phyloP scores from a whole-genome alignment of 1,140 invertebrate species.

The Pachypsylla venusta region DNA sequence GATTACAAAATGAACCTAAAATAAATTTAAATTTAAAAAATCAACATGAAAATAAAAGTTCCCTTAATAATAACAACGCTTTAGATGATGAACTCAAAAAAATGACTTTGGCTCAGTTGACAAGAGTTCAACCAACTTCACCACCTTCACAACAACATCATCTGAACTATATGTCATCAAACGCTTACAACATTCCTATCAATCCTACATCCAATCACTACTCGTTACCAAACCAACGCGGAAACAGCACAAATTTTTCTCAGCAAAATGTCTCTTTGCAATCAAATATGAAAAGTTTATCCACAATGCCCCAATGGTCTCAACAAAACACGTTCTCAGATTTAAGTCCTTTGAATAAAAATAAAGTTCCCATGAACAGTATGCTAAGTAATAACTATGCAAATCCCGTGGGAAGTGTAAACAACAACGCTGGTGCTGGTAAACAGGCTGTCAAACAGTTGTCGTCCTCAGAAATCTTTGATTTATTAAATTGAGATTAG shows the following conservation, averaged over 20 bases:
- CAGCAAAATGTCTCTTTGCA: background rate
- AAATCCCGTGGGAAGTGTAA: background rate
- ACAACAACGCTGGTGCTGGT: background rate
- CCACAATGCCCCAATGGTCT: background rate
- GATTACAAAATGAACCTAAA: slow-evolving; percentile 13
- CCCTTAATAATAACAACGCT: too few relatives aligned
- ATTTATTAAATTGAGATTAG: background rate
- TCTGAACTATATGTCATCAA: background rate
- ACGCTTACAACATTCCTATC: background rate
- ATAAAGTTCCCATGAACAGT: slow-evolving; percentile 7
- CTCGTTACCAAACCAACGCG: background rate
- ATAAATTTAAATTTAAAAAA: slow-evolving; percentile 3
- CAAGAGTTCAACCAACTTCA: background rate
- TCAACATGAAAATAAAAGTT: background rate
- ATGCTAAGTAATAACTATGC: background rate
- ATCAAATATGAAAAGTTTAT: background rate
- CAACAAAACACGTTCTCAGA: background rate
- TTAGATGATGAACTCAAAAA: slow-evolving; percentile 3
- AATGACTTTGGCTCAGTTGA: background rate
- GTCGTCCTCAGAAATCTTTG: background rate
- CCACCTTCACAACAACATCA: background rate
- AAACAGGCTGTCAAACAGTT: background rate
- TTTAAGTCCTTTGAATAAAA: background rate
- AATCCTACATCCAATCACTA: background rate
- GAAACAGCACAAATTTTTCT: background rate